A percentile compares a stretch with the other conserved stretches of the same genome.
phyloP scores from a whole-genome alignment of 2,888 invertebrate species.

The Acleris laterana region DNA sequence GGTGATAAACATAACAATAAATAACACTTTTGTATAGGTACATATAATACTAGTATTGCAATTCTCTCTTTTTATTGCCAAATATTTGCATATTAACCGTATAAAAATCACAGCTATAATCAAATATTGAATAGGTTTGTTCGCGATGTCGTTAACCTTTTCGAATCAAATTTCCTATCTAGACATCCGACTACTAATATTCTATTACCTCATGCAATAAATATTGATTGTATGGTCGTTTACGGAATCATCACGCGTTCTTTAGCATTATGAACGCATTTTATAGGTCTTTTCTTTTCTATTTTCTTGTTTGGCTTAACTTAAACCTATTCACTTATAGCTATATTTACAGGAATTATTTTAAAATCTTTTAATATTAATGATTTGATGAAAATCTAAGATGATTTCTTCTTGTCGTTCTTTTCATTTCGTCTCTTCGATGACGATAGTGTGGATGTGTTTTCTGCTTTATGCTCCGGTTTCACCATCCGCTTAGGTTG shows the following conservation, averaged over 20 bases:
- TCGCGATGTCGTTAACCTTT: neutral
- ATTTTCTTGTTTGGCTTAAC: neutral
- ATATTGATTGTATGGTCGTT: slow-evolving; percentile 15
- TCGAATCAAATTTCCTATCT: slow-evolving; percentile 1
- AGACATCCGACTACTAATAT: neutral
- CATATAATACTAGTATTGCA: slow-evolving; percentile 1
- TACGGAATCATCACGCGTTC: slow-evolving; percentile 6
- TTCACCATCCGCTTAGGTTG: slow-evolving; percentile 72
- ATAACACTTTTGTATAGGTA: slow-evolving; percentile 38
- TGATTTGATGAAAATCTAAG: slow-evolving; percentile 42
- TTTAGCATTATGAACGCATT: neutral
- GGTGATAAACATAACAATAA: slow-evolving; percentile 44
- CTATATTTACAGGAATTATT: slow-evolving; percentile 34
- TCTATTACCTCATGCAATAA: neutral
- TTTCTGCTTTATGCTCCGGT: slow-evolving; percentile 55
- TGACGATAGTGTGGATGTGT: slow-evolving; percentile 40
- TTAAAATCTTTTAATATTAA: slow-evolving; percentile 4
- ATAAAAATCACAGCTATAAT: slow-evolving; percentile 1
- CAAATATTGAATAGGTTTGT: slow-evolving; percentile 14
- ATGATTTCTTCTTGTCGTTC: slow-evolving; percentile 57
- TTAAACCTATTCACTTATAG: slow-evolving; percentile 2
- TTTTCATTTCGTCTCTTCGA: slow-evolving; percentile 54
- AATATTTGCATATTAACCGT: slow-evolving; percentile 3
- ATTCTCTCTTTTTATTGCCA: neutral
- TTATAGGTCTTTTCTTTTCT: slow-evolving; percentile 5